Percentiles rank a stretch among this genome's conserved stretches.
phyloP scores from a whole-genome alignment of 2,113 vertebrate genomes.

The Glaucomys volans region DNA sequence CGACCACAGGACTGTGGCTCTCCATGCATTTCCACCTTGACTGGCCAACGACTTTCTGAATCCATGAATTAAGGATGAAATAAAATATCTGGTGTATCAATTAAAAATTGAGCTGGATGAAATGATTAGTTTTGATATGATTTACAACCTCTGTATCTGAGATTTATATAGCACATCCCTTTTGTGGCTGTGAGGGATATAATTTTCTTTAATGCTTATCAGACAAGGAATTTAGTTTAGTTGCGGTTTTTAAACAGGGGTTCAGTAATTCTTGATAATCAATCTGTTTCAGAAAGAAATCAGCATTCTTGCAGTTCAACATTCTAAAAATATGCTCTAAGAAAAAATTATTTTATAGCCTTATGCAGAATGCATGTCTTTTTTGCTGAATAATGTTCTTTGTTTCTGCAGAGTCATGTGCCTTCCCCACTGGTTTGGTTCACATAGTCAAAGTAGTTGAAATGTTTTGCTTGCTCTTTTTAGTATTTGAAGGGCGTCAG shows the following conservation, averaged over 20 bases:
- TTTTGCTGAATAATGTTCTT: conserved; percentile 79
- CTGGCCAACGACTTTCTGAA: not conserved
- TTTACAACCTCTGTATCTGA: conserved; percentile 20
- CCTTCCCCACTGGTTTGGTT: conserved; percentile 61
- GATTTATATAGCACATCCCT: not conserved
- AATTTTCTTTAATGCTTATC: conserved; percentile 52
- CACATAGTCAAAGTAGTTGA: conserved; percentile 50
- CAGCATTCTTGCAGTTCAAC: conserved; percentile 66
- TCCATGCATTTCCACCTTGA: not conserved
- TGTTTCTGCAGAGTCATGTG: conserved; percentile 73
- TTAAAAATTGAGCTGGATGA: not conserved
- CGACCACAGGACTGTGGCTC: not conserved
- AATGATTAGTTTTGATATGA: conserved; percentile 13
- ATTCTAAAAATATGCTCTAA: conserved; percentile 79
- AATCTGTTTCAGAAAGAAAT: conserved; percentile 71
- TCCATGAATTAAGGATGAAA: conserved; percentile 21
- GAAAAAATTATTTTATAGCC: conserved; percentile 72
- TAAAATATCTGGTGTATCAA: not conserved
- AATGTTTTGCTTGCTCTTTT: conserved; percentile 74
- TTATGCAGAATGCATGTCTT: conserved; percentile 48
- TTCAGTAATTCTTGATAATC: conserved; percentile 68
- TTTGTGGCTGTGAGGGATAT: not conserved
- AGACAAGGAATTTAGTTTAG: conserved; percentile 56
- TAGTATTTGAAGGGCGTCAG: conserved; percentile 67
- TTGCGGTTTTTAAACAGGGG: conserved; percentile 64